phyloP scores from a whole-genome alignment of 2,113 vertebrate species.

The Crotalus helleri region DNA sequence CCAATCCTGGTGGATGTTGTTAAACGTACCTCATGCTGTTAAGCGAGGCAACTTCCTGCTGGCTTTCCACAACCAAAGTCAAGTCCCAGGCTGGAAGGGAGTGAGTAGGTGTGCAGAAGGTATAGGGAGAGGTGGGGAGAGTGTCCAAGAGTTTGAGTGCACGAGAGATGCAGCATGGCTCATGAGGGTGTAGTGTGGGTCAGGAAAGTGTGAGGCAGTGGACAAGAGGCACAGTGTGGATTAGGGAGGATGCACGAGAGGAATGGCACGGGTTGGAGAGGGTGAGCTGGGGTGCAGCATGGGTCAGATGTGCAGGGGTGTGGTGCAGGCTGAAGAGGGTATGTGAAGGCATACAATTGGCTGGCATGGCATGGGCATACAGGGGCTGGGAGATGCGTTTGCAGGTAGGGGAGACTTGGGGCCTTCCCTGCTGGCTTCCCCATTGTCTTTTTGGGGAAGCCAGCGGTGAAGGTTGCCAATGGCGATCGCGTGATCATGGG shows the following conservation, averaged over 20 bases:
- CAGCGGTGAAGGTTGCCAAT: not conserved
- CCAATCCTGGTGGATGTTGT: not conserved
- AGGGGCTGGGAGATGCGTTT: not conserved
- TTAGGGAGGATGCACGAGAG: not conserved
- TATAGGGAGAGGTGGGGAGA: not conserved
- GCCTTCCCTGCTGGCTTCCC: not conserved
- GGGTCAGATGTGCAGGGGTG: not conserved
- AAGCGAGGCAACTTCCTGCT: not conserved
- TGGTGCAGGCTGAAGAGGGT: not conserved
- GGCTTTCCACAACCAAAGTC: not conserved
- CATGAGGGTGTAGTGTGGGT: not conserved
- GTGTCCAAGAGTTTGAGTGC: not conserved
- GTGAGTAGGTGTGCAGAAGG: not conserved
- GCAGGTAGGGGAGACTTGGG: not conserved
- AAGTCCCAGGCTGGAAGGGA: not conserved
- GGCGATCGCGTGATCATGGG: not conserved
- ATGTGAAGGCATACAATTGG: not conserved
- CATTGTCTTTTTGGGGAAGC: not conserved
- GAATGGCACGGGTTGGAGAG: not conserved
- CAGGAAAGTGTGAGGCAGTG: not conserved
- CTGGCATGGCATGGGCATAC: not conserved
- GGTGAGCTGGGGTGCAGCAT: not conserved
- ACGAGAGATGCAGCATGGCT: not conserved
- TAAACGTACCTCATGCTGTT: not conserved
- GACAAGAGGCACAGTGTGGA: not conserved